Percentiles rank a stretch among this genome's conserved stretches.
Conservation (phyloP, 2,113 vertebrate genomes). For the Promerops cafer region DNA sequence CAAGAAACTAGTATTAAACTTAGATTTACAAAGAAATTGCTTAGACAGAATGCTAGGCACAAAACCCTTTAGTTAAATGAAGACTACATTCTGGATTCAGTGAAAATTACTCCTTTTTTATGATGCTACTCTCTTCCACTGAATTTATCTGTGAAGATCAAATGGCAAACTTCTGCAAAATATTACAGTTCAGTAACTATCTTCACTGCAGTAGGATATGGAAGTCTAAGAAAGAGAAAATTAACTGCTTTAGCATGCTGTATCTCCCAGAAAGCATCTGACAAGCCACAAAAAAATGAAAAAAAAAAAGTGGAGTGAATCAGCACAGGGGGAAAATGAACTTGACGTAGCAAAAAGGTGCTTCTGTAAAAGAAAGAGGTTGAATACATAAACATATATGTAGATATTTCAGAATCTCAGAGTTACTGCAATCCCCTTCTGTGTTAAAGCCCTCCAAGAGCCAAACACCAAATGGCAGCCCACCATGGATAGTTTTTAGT, state of each 20-base stretch:
- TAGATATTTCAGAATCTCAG: neutral
- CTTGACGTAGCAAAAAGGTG: neutral
- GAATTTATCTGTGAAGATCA: neutral
- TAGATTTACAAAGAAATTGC: neutral
- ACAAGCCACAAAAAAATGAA: neutral
- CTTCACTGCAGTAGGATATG: neutral
- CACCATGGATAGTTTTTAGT: neutral
- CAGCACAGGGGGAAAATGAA: neutral
- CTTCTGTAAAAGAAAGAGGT: neutral
- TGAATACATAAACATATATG: neutral
- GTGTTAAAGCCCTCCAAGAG: neutral
- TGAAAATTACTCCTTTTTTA: constrained; percentile 40
- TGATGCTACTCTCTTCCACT: neutral
- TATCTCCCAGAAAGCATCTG: neutral
- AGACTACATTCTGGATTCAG: neutral
- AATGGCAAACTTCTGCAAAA: constrained; percentile 13
- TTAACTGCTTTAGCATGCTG: neutral
- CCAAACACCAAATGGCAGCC: neutral
- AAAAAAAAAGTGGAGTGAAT: neutral
- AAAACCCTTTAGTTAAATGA: neutral
- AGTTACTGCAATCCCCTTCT: neutral
- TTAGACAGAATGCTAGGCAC: neutral
- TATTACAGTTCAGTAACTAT: constrained; percentile 4
- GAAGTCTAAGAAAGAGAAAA: constrained; percentile 16
- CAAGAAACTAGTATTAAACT: neutral